Base-by-base conservation (phyloP, 2,797 vertebrate species). In the Takifugu ocellatus region DNA sequence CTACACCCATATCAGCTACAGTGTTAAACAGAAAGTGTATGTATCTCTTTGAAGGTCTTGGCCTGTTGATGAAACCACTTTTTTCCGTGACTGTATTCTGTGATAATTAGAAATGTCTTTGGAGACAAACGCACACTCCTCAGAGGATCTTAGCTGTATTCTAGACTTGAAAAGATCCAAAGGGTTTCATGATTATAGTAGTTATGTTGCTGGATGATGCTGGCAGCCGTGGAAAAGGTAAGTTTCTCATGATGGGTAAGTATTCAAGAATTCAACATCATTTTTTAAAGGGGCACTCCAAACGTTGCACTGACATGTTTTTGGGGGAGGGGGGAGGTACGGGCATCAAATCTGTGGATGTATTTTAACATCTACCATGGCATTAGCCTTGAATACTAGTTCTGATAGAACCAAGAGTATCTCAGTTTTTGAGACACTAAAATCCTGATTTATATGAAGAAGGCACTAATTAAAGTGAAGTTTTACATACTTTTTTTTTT, bases 1-100 rank as follows among this genome's bases (percentile, higher is more conserved):
- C 95, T 93, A 87, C 95, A 91, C 90, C 95, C 88, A 93, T 93
- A 88, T 92, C 96, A 90, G 87, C 96, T 84, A 89, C 97, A 92
- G 91, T 96, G 89, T 95, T 98, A 92, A 96, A 92, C 93, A 98
- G 96, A 92, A 86, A 92, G 97, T 98, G 97, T 99, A 99, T 94
- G 97, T 99, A 99, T 98, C 90, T 89, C 92, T 88, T 86, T 88
- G 84, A 90, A 87, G 87, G 90, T 88, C 80, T 90, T 70, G 54
- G 54, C 52, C 69, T 80, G 77, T 74, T 76, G 71, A 77, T 82
- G 61, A 73, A 77, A 74, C 42, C 65, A 80, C 78, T 49, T 76
- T 69, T 58, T 70, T 63, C 42, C 10, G 56, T 70, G 49, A 70
- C 63, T 84, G 63, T 63, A 59, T 76, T 42, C 56, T 79, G 68